Evolutionary conservation across 2,888 invertebrate genomes (phyloP).

Genomic region (Cyaniris semiargus): DNA sequence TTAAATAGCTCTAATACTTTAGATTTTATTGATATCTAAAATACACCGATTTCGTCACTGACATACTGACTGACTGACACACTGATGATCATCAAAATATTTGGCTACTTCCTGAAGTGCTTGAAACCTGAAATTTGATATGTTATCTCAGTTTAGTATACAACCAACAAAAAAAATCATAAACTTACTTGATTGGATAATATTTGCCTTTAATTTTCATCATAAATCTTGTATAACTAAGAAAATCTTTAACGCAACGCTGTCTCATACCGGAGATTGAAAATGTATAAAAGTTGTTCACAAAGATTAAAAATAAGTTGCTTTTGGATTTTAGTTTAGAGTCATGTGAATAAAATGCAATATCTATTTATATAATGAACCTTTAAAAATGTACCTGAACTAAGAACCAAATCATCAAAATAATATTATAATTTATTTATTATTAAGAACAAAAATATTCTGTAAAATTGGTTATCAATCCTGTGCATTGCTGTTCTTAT

Average conservation of each 20-base stretch:
- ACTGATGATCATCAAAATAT: too few relatives aligned
- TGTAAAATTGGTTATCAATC: background rate
- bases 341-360: background rate
- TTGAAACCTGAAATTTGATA: too few relatives aligned
- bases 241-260: conserved; percentile 10
- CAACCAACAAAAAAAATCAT: too few relatives aligned
- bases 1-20: too few relatives aligned
- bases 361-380: background rate
- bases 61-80: too few relatives aligned
- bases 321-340: background rate
- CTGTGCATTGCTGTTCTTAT: background rate
- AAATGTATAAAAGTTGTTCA: background rate
- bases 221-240: background rate
- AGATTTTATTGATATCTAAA: too few relatives aligned
- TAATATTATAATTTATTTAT: background rate
- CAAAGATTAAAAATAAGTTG: background rate
- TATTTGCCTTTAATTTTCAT: conserved; percentile 26
- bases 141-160: too few relatives aligned
- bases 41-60: too few relatives aligned
- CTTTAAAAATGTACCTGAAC: background rate
- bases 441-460: background rate
- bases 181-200: too few relatives aligned
- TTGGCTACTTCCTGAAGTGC: too few relatives aligned
- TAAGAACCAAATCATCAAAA: background rate
- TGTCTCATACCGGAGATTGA: conserved; percentile 14